These are phyloP conservation scores for Amphiprion percula DNA, from an alignment of 2,113 vertebrate genomes.

Conservation along the genomic window DNA sequence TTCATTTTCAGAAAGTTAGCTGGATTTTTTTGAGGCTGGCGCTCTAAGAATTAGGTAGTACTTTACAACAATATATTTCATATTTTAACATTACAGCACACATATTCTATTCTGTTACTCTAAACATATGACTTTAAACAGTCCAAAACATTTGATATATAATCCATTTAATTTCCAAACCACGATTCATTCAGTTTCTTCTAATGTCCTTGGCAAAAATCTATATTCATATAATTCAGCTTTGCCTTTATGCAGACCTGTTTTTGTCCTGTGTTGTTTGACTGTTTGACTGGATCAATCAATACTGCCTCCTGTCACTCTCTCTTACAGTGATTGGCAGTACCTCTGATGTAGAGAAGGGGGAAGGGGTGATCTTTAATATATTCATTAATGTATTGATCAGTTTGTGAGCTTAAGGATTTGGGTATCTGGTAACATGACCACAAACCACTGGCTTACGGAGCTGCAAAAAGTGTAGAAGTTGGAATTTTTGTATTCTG, in stretches of 20 bases:
- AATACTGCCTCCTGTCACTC: constrained; percentile 61
- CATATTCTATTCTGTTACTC: too few relatives aligned
- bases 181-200: background rate
- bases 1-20: too few relatives aligned
- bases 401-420: constrained; percentile 27
- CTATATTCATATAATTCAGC: too few relatives aligned
- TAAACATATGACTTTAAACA: too few relatives aligned
- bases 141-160: too few relatives aligned
- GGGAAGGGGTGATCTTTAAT: constrained; percentile 65
- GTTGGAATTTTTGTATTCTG: too few relatives aligned
- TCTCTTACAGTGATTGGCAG: constrained; percentile 62
- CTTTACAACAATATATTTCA: too few relatives aligned
- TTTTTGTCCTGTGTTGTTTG: constrained; percentile 27
- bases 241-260: background rate
- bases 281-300: constrained; percentile 67
- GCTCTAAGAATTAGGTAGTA: too few relatives aligned
- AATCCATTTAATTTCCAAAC: too few relatives aligned
- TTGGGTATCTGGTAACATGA: background rate
- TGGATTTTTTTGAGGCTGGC: too few relatives aligned
- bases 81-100: too few relatives aligned
- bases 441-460: background rate
- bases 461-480: background rate
- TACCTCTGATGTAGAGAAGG: constrained; percentile 28
- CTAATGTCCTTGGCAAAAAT: too few relatives aligned
- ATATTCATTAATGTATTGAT: constrained; percentile 84